A percentile compares a stretch with the other conserved stretches of the same genome.
Conservation (phyloP, 2,888 invertebrate genomes). For the Crocallis elinguaria region DNA sequence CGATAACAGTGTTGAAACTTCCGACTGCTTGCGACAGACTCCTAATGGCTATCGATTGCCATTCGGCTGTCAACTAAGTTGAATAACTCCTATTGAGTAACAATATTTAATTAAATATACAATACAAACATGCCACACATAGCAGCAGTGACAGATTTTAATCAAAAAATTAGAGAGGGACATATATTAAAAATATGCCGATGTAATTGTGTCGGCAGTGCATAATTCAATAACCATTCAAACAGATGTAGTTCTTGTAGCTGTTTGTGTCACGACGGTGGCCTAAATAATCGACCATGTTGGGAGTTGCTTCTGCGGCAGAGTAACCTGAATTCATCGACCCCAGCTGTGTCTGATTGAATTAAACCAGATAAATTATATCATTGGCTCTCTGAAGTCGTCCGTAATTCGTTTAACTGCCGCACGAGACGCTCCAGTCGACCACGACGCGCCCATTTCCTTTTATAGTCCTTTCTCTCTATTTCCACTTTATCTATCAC, state of each 20-base stretch:
- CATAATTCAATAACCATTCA: slow-evolving; percentile 27
- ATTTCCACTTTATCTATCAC: slow-evolving; percentile 41
- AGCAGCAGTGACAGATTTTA: slow-evolving; percentile 27
- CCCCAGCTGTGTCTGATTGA: slow-evolving; percentile 75
- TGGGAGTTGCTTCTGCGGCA: slow-evolving; percentile 49
- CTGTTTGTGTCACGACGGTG: slow-evolving; percentile 40
- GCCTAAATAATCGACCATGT: slow-evolving; percentile 56
- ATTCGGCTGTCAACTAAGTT: slow-evolving; percentile 72
- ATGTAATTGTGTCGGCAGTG: slow-evolving; percentile 26
- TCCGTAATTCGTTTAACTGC: slow-evolving; percentile 74
- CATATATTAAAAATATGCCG: slow-evolving; percentile 29
- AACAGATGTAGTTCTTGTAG: slow-evolving; percentile 6
- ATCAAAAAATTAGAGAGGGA: slow-evolving; percentile 22
- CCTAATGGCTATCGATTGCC: slow-evolving; percentile 63
- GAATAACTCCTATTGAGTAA: slow-evolving; percentile 75
- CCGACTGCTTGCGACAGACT: slow-evolving; percentile 68
- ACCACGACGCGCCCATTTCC: slow-evolving; percentile 51
- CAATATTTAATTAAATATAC: slow-evolving; percentile 40
- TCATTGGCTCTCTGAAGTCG: slow-evolving; percentile 72
- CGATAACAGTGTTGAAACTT: slow-evolving; percentile 72
- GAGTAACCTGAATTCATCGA: slow-evolving; percentile 75
- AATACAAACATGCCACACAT: slow-evolving; percentile 26
- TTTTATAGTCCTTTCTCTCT: slow-evolving; percentile 50
- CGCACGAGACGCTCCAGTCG: slow-evolving; percentile 59
- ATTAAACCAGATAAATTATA: slow-evolving; percentile 82